These are phyloP conservation scores for Drosophila triauraria DNA, from an alignment of 1,140 invertebrate species.

Conservation along the genomic window DNA sequence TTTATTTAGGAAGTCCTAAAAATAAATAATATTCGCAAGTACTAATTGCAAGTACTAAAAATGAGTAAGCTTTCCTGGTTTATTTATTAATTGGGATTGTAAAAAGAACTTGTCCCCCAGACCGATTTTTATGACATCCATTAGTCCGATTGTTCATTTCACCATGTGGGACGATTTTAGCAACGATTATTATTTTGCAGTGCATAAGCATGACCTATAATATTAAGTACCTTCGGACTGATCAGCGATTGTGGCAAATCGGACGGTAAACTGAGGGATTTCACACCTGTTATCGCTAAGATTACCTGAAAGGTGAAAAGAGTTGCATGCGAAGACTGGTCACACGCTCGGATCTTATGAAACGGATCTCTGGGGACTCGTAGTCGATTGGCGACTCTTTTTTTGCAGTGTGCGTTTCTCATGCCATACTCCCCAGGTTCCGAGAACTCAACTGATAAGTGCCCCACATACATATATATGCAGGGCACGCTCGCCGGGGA, in stretches of 20 bases:
- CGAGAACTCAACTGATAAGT: conserved; percentile 44
- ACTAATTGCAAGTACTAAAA: not conserved
- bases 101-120: not conserved
- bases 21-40: conserved; percentile 3
- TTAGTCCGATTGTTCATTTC: conserved; percentile 15
- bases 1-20: conserved; percentile 7
- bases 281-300: conserved; percentile 18
- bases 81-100: not conserved
- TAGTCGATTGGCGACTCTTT: not conserved
- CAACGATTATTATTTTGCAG: not conserved
- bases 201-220: conserved; percentile 31
- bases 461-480: conserved; percentile 23
- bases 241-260: conserved; percentile 1
- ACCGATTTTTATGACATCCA: not conserved
- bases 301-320: not conserved
- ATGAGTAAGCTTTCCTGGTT: not conserved
- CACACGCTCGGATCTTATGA: not conserved
- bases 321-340: not conserved
- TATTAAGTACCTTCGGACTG: conserved; percentile 7
- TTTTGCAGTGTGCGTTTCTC: not conserved
- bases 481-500: conserved; percentile 25
- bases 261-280: conserved; percentile 2
- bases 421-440: conserved; percentile 2
- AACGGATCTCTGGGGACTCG: not conserved
- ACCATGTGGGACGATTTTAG: not conserved